Percentiles rank a stretch among this genome's conserved stretches.
Evolutionary conservation across 2,797 vertebrate genomes (phyloP).

Genomic region (Crax fasciolata): DNA sequence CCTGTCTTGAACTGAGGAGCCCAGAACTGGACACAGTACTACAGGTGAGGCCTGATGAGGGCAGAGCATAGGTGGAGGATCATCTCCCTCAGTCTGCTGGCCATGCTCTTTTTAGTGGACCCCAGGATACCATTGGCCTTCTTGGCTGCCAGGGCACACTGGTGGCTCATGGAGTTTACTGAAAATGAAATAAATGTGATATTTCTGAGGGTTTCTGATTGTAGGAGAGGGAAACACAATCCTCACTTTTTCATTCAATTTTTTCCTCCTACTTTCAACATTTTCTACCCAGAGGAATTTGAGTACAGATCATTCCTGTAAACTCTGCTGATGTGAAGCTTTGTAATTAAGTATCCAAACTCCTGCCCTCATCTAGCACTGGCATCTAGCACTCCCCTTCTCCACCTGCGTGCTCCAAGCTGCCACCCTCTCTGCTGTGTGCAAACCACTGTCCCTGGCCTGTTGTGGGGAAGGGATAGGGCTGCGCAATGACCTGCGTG

Average conservation of each 20-base stretch:
- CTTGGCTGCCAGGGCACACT: too few relatives aligned
- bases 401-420: background rate
- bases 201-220: background rate
- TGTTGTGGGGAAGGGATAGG: background rate
- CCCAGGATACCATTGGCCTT: too few relatives aligned
- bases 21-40: too few relatives aligned
- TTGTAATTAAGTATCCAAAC: background rate
- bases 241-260: background rate
- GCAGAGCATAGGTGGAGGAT: too few relatives aligned
- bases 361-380: background rate
- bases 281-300: background rate
- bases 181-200: background rate
- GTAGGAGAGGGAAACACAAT: background rate
- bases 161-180: background rate
- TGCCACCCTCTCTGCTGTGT: background rate
- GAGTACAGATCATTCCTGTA: background rate
- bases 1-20: too few relatives aligned
- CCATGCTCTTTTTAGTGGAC: too few relatives aligned
- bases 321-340: background rate
- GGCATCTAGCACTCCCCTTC: background rate
- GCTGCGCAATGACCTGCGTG: rapidly evolving
- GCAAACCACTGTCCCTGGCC: too few relatives aligned
- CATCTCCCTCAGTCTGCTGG: too few relatives aligned
- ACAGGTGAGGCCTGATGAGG: too few relatives aligned
- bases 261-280: background rate